Conservation (phyloP, 2,797 vertebrate species). For the Bovichtus diacanthus region DNA sequence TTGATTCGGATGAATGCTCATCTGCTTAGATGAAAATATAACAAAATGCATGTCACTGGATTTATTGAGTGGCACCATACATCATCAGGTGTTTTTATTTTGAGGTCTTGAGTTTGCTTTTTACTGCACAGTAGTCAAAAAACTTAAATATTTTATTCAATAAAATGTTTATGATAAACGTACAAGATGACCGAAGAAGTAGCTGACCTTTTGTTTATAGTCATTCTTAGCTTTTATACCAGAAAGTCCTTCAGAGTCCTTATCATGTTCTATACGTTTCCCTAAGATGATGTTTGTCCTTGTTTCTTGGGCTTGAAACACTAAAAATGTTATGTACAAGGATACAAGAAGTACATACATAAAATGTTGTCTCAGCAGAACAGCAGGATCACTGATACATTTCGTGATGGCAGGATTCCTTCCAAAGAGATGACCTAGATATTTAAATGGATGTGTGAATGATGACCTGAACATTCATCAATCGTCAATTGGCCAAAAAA, state of each 20-base stretch:
- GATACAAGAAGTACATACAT: background rate
- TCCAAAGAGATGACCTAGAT: constrained; percentile 22
- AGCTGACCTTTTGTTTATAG: background rate
- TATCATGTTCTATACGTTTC: background rate
- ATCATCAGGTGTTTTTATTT: background rate
- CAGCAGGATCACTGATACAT: background rate
- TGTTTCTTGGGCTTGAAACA: background rate
- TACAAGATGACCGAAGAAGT: background rate
- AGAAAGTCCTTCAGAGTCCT: background rate
- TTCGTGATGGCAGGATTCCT: background rate
- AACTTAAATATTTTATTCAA: background rate
- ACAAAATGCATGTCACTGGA: background rate
- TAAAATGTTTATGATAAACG: background rate
- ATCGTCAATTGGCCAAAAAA: constrained; percentile 19
- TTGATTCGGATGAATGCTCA: background rate
- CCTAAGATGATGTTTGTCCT: background rate
- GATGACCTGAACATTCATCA: constrained; percentile 43
- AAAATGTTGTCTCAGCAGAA: background rate
- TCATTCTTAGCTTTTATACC: background rate
- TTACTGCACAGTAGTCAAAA: too few species aligned
- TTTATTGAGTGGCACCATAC: background rate
- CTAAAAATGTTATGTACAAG: background rate
- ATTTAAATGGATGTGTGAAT: constrained; percentile 26
- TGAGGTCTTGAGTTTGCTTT: background rate
- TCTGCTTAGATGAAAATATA: background rate